A percentile compares a stretch with the other conserved stretches of the same genome.
These are phyloP conservation scores for Pteria penguin DNA, from an alignment of 2,888 invertebrate species.

Conservation along the genomic window DNA sequence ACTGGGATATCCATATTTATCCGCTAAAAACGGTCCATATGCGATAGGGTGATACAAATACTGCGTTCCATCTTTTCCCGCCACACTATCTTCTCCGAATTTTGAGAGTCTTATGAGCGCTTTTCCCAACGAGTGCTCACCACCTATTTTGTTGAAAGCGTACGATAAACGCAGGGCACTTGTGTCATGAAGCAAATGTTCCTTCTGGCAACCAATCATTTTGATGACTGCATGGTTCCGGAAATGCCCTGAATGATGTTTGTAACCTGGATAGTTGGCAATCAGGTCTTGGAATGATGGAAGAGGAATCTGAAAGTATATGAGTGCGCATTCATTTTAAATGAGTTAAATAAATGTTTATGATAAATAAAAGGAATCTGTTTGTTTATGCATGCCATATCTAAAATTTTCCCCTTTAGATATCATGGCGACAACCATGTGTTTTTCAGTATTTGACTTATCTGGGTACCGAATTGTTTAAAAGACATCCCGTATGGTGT, in stretches of 20 bases:
- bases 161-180: conserved; percentile 75
- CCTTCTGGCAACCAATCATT: conserved; percentile 57
- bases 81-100: conserved; percentile 74
- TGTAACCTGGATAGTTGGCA: conserved; percentile 74
- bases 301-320: conserved; percentile 70
- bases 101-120: conserved; percentile 70
- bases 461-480: no score
- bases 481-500: no score
- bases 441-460: no score
- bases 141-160: conserved; percentile 73
- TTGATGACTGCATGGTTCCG: conserved; percentile 68
- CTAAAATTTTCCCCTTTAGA: no score
- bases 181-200: conserved; percentile 72
- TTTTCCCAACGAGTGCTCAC: conserved; percentile 73
- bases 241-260: conserved; percentile 70
- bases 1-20: conserved; percentile 76
- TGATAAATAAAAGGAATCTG: no score
- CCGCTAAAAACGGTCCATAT: conserved; percentile 76
- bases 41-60: conserved; percentile 77
- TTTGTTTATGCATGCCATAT: no score
- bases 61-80: conserved; percentile 68
- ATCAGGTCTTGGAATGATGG: conserved; percentile 71
- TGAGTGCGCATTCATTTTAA: no score
- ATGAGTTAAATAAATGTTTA: no score
- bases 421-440: no score